phyloP scores from a whole-genome alignment of 1,140 invertebrate species.

The Drosophila pruinosa region DNA sequence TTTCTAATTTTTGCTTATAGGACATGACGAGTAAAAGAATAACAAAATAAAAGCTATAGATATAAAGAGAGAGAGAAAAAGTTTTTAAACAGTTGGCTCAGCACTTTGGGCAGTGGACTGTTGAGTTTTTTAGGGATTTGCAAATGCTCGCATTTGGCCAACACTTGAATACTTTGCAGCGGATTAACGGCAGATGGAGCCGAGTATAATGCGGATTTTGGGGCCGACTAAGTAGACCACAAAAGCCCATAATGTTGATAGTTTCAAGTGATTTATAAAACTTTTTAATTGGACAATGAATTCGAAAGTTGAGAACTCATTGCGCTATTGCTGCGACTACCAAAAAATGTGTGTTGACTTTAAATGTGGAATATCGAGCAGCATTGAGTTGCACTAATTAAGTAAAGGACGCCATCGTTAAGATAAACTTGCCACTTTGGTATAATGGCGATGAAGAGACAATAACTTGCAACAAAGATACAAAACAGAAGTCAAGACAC shows the following conservation, averaged over 20 bases:
- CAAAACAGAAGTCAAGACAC: slow-evolving; percentile 34
- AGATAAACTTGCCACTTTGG: slow-evolving; percentile 30
- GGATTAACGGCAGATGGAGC: slow-evolving; percentile 41
- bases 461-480: slow-evolving; percentile 45
- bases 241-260: slow-evolving; percentile 36
- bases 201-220: slow-evolving; percentile 48
- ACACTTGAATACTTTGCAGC: slow-evolving; percentile 38
- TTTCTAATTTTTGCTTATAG: background rate
- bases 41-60: slow-evolving; percentile 13
- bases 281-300: slow-evolving; percentile 56
- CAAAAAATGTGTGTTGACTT: background rate
- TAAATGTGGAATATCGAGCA: background rate
- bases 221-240: slow-evolving; percentile 27
- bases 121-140: slow-evolving; percentile 17
- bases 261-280: slow-evolving; percentile 54
- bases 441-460: slow-evolving; percentile 23
- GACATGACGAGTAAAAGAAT: background rate
- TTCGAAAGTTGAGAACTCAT: background rate
- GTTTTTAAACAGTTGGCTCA: slow-evolving; percentile 29
- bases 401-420: background rate
- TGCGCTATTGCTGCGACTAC: background rate
- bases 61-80: background rate
- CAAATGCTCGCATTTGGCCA: slow-evolving; percentile 20
- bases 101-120: slow-evolving; percentile 21
- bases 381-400: background rate